Percentiles rank a stretch among this genome's conserved stretches.
Evolutionary conservation across 2,113 vertebrate genomes (phyloP).

Genomic region (Crypturellus undulatus): DNA sequence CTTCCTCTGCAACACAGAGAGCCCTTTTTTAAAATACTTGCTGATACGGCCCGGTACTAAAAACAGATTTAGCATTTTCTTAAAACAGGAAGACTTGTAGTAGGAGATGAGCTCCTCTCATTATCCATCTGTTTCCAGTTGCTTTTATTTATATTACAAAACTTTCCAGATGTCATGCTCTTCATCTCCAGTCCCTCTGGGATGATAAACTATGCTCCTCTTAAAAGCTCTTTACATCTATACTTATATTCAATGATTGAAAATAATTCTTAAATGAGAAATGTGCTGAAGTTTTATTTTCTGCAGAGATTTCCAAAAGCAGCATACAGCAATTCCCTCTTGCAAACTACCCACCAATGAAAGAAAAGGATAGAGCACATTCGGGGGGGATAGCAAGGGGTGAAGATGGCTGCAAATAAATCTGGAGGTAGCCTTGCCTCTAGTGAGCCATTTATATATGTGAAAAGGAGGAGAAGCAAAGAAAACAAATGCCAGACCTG

Average conservation of each 20-base stretch:
- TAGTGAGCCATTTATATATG: slow-evolving; percentile 10
- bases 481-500: slow-evolving; percentile 36
- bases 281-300: not conserved
- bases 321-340: not conserved
- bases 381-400: not conserved
- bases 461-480: slow-evolving; percentile 15
- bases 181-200: slow-evolving; percentile 28
- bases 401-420: slow-evolving; percentile 45
- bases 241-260: not conserved
- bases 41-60: not conserved
- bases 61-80: slow-evolving; percentile 25
- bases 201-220: not conserved
- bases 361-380: not conserved
- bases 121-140: slow-evolving; percentile 74
- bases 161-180: slow-evolving; percentile 63
- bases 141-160: slow-evolving; percentile 48
- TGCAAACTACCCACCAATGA: not conserved
- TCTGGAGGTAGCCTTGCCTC: slow-evolving; percentile 16
- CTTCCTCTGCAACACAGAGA: slow-evolving; percentile 38
- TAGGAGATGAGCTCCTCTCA: slow-evolving; percentile 49
- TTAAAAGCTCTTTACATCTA: slow-evolving; percentile 45
- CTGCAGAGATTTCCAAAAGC: slow-evolving; percentile 18
- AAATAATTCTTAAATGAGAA: not conserved
- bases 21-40: slow-evolving; percentile 19
- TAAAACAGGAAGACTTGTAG: slow-evolving; percentile 53